A percentile compares a stretch with the other conserved stretches of the same genome.
Evolutionary conservation across 2,888 invertebrate species (phyloP).

Genomic region (Ophioninae sp.): DNA sequence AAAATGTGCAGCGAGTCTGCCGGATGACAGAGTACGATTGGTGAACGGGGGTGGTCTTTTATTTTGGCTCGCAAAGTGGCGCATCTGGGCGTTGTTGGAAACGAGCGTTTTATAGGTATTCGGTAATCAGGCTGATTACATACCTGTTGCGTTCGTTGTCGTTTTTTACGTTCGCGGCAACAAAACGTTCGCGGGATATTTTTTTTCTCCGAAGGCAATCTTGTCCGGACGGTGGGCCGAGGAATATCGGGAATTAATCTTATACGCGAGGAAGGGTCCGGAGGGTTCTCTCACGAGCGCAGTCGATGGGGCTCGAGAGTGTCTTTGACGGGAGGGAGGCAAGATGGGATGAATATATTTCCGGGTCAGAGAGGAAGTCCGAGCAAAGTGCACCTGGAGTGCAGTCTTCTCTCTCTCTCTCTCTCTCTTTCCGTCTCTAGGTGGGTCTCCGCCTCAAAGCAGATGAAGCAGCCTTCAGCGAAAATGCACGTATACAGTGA

Average conservation of each 20-base stretch:
- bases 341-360: constrained; percentile 25
- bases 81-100: background rate
- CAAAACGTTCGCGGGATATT: background rate
- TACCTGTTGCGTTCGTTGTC: constrained; percentile 30
- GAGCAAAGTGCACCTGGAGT: constrained; percentile 14
- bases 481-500: constrained; percentile 15
- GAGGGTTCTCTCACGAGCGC: background rate
- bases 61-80: background rate
- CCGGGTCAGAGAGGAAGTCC: background rate
- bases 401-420: background rate
- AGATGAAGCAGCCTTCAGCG: constrained; percentile 36
- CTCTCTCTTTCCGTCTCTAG: background rate
- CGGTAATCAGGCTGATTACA: background rate
- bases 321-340: constrained; percentile 20
- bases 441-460: background rate
- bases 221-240: background rate
- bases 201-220: background rate
- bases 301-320: background rate
- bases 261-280: background rate
- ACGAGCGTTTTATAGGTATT: background rate
- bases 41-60: background rate
- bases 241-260: constrained; percentile 12
- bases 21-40: background rate
- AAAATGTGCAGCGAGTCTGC: background rate
- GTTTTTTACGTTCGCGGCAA: background rate